Evolutionary conservation across 2,888 invertebrate genomes (phyloP).

Genomic region (Enoplolaimus lenunculus): DNA sequence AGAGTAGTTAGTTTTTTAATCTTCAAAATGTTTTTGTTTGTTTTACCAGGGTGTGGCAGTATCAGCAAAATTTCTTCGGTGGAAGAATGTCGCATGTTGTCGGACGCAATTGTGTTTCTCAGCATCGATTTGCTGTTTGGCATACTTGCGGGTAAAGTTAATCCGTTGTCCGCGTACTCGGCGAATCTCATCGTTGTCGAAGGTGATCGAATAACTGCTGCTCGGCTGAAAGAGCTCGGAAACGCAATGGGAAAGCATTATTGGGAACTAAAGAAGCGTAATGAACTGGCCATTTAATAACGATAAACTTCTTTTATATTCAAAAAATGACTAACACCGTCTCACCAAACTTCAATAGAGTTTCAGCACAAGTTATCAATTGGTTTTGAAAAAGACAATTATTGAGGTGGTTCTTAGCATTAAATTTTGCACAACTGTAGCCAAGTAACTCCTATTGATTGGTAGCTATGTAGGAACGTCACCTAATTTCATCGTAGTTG

Average conservation of each 20-base stretch:
- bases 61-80: not conserved
- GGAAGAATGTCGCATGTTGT: not conserved
- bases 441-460: no score
- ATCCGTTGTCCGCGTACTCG: not conserved
- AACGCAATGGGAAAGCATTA: not conserved
- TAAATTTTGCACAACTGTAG: no score
- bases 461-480: no score
- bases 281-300: not conserved
- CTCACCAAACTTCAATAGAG: no score
- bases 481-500: no score
- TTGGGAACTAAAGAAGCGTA: not conserved
- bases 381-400: no score
- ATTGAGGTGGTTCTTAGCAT: no score
- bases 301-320: no score
- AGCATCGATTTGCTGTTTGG: not conserved
- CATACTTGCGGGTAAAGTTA: not conserved
- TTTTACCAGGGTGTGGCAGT: not conserved
- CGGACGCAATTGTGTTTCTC: not conserved
- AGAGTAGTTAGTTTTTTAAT: no score
- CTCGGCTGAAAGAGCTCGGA: not conserved
- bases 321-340: no score
- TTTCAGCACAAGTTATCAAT: no score
- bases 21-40: no score
- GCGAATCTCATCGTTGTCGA: not conserved
- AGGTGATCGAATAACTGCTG: not conserved